phyloP scores from a whole-genome alignment of 2,113 vertebrate genomes.

The Neogale vison region DNA sequence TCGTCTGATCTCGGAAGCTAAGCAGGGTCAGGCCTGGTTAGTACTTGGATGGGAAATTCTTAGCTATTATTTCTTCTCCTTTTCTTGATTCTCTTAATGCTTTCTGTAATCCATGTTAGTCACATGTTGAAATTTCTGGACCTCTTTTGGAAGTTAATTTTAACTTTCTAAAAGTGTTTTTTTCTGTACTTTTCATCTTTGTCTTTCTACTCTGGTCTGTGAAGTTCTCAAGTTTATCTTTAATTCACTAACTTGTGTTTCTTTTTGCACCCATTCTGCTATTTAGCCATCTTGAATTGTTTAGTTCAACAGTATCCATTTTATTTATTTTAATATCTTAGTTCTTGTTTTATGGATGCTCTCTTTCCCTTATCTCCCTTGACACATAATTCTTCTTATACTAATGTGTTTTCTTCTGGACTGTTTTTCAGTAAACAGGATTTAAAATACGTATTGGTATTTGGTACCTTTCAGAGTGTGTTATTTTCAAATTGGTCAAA shows the following conservation, averaged over 20 bases:
- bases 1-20: too few relatives aligned
- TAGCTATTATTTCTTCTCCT: background rate
- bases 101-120: constrained; percentile 13
- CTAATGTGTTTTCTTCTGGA: background rate
- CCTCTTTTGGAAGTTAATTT: background rate
- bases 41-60: background rate
- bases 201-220: background rate
- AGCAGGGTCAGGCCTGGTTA: too few relatives aligned
- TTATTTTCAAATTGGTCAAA: constrained; percentile 23
- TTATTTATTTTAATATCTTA: background rate
- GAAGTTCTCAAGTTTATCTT: background rate
- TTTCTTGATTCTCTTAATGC: constrained; percentile 13
- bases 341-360: background rate
- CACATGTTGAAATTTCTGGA: background rate
- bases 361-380: background rate
- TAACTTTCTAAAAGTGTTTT: background rate
- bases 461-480: background rate
- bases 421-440: background rate
- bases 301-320: background rate
- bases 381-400: background rate
- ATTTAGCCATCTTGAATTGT: background rate
- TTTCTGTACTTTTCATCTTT: background rate
- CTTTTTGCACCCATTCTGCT: background rate
- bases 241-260: constrained; percentile 19
- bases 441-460: constrained; percentile 4